Conservation (phyloP, 2,797 vertebrate species). For the Semotilus atromaculatus region DNA sequence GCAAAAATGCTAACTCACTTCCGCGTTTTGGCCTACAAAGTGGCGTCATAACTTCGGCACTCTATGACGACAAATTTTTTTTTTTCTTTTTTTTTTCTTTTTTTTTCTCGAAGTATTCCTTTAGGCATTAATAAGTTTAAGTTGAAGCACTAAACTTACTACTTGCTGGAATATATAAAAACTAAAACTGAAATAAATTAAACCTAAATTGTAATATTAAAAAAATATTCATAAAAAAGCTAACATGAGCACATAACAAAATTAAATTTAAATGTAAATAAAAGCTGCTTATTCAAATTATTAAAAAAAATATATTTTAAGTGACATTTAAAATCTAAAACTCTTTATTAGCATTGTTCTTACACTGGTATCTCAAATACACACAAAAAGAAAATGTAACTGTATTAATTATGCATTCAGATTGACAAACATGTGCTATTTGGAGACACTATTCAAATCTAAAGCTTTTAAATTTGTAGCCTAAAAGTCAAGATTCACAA, state of each 20-base stretch:
- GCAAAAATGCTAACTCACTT: no score
- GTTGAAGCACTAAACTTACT: neutral
- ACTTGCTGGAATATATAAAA: neutral
- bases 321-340: constrained; percentile 42
- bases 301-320: no score
- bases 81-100: no score
- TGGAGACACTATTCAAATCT: no score
- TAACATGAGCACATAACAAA: neutral
- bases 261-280: no score
- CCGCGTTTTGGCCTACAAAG: no score
- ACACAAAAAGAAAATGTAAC: neutral
- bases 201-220: neutral
- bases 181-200: neutral
- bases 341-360: neutral
- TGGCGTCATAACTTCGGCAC: no score
- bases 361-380: neutral
- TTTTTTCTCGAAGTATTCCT: neutral
- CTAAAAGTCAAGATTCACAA: neutral
- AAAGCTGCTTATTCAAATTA: no score
- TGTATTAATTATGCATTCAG: neutral
- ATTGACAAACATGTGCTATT: no score
- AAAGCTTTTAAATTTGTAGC: neutral
- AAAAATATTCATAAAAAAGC: neutral
- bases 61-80: no score
- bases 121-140: neutral